Conservation (phyloP, 1,140 invertebrate species). For the Drosophila athabasca region DNA sequence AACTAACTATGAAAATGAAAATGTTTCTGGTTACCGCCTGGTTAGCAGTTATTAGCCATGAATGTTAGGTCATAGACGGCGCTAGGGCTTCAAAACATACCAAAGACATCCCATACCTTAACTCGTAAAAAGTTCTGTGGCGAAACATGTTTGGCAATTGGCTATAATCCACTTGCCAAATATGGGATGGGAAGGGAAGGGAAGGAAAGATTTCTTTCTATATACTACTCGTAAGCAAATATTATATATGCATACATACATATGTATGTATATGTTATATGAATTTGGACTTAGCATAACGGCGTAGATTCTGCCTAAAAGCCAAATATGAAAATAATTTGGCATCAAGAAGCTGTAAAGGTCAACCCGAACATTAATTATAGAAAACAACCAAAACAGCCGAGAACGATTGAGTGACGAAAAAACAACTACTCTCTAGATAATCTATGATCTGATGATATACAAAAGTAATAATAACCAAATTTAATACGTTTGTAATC, state of each 20-base stretch:
- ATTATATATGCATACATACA: no score
- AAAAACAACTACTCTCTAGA: no score
- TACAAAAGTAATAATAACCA: no score
- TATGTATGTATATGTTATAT: not conserved
- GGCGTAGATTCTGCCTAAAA: constrained; percentile 19
- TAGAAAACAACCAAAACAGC: no score
- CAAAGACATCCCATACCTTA: no score
- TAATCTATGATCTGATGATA: no score
- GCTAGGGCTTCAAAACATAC: not conserved
- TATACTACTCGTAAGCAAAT: not conserved
- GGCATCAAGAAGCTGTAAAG: constrained; percentile 8
- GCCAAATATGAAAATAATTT: constrained; percentile 37
- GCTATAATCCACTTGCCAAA: not conserved
- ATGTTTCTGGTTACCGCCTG: constrained; percentile 10
- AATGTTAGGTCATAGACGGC: not conserved
- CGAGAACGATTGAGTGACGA: no score
- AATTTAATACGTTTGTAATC: no score
- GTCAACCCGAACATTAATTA: not conserved
- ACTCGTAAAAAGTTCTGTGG: constrained; percentile 2
- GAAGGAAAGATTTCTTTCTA: not conserved
- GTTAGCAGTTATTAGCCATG: constrained; percentile 3
- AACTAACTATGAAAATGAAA: constrained; percentile 87
- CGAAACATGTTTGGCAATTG: constrained; percentile 23
- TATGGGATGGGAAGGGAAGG: not conserved
- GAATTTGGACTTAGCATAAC: not conserved